Percentiles rank a stretch among this genome's conserved stretches.
These are phyloP conservation scores for Frankliniella fusca DNA, from an alignment of 2,888 invertebrate genomes.

Conservation along the genomic window DNA sequence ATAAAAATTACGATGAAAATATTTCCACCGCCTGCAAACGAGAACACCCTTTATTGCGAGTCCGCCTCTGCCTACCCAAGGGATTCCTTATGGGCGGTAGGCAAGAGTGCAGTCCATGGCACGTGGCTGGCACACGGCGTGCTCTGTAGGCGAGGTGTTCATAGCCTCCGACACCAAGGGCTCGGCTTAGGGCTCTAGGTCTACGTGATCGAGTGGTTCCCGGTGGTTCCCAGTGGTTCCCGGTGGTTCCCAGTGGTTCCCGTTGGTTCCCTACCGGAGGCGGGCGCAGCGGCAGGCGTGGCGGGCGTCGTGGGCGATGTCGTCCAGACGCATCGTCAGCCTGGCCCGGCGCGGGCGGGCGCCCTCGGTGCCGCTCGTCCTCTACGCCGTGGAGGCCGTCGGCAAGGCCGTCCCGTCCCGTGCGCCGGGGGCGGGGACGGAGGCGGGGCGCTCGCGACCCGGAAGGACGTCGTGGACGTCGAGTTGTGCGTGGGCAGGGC, in stretches of 20 bases:
- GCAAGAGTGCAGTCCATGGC: neutral
- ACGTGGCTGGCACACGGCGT: neutral
- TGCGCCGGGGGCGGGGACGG: slow-evolving; percentile 29
- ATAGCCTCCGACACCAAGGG: too few species aligned
- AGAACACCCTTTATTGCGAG: too few species aligned
- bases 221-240: too few species aligned
- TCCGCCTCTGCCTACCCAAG: too few species aligned
- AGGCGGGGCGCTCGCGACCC: slow-evolving; percentile 33
- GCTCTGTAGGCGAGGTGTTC: too few species aligned
- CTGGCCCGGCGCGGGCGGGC: neutral
- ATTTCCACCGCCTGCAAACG: too few species aligned
- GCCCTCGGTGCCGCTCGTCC: neutral
- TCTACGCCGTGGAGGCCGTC: neutral
- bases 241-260: too few species aligned
- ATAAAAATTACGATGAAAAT: too few species aligned
- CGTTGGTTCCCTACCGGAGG: neutral
- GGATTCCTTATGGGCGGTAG: too few species aligned
- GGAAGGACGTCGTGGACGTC: neutral
- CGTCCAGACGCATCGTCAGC: slow-evolving; percentile 18
- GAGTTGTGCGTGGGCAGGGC: neutral
- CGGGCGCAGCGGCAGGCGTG: neutral
- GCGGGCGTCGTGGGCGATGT: neutral
- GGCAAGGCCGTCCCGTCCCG: neutral
- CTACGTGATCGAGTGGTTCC: too few species aligned
- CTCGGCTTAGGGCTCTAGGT: too few species aligned